These are phyloP conservation scores for Paralvinella palmiformis DNA, from an alignment of 1,140 invertebrate species.

Conservation along the genomic window DNA sequence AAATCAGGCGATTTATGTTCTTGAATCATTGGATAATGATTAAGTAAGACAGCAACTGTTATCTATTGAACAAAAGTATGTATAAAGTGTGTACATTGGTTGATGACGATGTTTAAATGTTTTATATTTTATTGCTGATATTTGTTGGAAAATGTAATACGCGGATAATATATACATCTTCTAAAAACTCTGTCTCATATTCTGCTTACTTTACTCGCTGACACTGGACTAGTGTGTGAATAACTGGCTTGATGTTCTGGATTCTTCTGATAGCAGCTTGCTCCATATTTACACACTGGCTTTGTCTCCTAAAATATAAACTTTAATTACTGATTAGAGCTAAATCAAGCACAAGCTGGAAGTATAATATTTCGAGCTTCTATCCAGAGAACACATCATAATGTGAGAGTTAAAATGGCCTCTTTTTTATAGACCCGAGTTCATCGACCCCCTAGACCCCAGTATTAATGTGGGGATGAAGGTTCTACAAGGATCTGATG, in stretches of 20 bases:
- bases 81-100: too few relatives aligned
- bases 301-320: slow-evolving; percentile 24
- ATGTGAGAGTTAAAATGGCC: not conserved
- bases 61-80: too few relatives aligned
- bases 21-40: too few relatives aligned
- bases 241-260: slow-evolving; percentile 30
- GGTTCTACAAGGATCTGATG: slow-evolving; percentile 7
- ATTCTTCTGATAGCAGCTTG: slow-evolving; percentile 38
- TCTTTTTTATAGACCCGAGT: not conserved
- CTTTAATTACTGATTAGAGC: not conserved
- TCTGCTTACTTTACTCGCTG: not conserved
- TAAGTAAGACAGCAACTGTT: too few relatives aligned
- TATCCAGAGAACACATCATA: not conserved
- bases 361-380: not conserved
- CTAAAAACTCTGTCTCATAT: not conserved
- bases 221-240: slow-evolving; percentile 19
- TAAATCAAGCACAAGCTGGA: not conserved
- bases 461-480: not conserved
- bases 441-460: not conserved
- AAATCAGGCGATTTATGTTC: too few relatives aligned
- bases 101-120: too few relatives aligned
- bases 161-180: not conserved
- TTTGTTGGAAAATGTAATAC: not conserved
- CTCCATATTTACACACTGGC: slow-evolving; percentile 36
- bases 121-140: not conserved